Evolutionary conservation across 2,888 invertebrate species (phyloP).

Genomic region (Thymelicus sylvestris): DNA sequence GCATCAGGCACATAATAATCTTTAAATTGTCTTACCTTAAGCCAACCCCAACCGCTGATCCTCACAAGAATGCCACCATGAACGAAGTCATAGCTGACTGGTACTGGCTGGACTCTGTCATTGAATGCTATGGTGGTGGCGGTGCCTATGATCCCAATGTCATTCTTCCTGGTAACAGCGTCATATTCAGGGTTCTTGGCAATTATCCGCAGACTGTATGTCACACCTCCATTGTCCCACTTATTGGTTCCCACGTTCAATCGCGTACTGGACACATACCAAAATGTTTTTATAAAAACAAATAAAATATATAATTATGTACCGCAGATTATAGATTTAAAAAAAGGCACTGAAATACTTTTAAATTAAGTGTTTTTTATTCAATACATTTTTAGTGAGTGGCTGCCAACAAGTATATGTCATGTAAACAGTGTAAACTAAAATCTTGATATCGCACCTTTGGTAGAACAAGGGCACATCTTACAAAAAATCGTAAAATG

Average conservation of each 20-base stretch:
- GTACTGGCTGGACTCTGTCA: conserved; percentile 9
- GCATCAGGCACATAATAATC: too few species aligned
- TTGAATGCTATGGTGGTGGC: background rate
- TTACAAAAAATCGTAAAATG: too few species aligned
- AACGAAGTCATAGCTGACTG: conserved; percentile 37
- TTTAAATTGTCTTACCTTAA: conserved; percentile 37
- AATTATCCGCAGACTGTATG: conserved; percentile 51
- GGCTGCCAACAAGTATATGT: too few species aligned
- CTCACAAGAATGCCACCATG: conserved; percentile 37
- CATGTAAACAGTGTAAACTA: too few species aligned
- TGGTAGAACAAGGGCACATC: too few species aligned
- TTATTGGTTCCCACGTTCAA: conserved; percentile 59
- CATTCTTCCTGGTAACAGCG: conserved; percentile 18
- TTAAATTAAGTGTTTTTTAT: too few species aligned
- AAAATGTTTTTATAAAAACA: too few species aligned
- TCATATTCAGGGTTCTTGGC: conserved; percentile 61
- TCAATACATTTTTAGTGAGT: too few species aligned
- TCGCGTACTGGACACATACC: conserved; percentile 47
- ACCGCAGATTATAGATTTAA: too few species aligned
- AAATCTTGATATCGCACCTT: too few species aligned
- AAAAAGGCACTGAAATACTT: too few species aligned
- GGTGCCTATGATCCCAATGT: background rate
- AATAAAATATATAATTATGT: too few species aligned
- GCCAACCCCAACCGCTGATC: conserved; percentile 46
- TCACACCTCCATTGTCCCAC: conserved; percentile 59